Percentiles rank a stretch among this genome's conserved stretches.
Conservation (phyloP, 2,113 vertebrate species). For the Romanogobio albipinnatus region DNA sequence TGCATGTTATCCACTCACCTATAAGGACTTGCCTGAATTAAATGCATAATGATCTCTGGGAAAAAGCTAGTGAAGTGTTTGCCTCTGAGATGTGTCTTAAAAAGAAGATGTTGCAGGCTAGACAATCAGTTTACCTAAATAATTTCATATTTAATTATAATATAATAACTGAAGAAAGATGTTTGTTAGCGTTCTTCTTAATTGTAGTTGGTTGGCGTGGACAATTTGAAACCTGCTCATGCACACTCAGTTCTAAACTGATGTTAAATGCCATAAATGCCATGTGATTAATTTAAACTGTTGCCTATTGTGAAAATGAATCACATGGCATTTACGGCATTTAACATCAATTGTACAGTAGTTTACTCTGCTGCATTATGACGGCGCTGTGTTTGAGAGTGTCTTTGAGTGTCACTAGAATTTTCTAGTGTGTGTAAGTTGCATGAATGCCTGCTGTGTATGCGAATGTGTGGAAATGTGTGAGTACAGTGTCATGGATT, state of each 20-base stretch:
- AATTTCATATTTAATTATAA: background rate
- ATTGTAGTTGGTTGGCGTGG: background rate
- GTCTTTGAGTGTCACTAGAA: background rate
- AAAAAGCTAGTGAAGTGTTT: slow-evolving; percentile 1
- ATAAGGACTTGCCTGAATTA: slow-evolving; percentile 31
- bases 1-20: slow-evolving; percentile 15
- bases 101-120: background rate
- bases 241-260: background rate
- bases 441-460: slow-evolving; percentile 5
- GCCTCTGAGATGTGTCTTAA: background rate
- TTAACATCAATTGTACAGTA: background rate
- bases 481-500: slow-evolving; percentile 3
- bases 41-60: slow-evolving; percentile 21
- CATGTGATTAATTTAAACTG: background rate
- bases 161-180: background rate
- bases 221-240: background rate
- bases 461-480: background rate
- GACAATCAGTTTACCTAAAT: background rate
- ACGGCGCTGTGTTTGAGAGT: background rate
- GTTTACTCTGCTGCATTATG: slow-evolving; percentile 1
- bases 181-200: background rate
- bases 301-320: background rate
- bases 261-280: background rate
- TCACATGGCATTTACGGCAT: no score
- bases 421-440: background rate